Base-by-base conservation (phyloP, 2,113 vertebrate species). In the Lophotis ruficrista region DNA sequence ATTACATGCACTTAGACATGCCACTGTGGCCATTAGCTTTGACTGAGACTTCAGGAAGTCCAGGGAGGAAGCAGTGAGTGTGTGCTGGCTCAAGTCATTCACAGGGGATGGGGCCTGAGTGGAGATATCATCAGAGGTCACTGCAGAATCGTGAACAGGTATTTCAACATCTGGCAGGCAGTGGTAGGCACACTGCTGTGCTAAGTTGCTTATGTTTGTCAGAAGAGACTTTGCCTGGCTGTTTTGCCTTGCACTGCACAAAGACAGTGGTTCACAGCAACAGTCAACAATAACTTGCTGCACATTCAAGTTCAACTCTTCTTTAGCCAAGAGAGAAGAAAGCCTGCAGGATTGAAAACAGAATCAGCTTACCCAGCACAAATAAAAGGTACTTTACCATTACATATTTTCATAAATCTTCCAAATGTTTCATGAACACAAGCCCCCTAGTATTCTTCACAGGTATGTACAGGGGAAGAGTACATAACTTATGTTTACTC, bases 41-140 rank as follows among this genome's bases (percentile, higher is more conserved):
- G 98, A 99, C 85, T 97, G 98, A 14, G 98, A 98, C 94, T 99
- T 99, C 4, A 99, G 97, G 90, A 99, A 99, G 69, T 98, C 97
- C 83, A 99, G 94, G 19, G 99, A 97, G 7, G 99, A 99, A 4
- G 98, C 95, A 14, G 99, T 99, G 86, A 99, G 98, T 11, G 98
- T 96, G 38, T 99, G 98, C 61, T 97, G 97, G 50, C 90, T 93
- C 37, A 97, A 88, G 27, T 97, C 93, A 87, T 41, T 94, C 92
- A 77, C 30, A 68, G 76, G 94, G 82, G 69, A 96, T 61, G 56
- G 47, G 70, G 45, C 77, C 95, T 83, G 97, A 88, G 87, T 38
- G 72, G 56, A 90, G 60, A 89, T 31, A 20, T 71, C 25, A 77
- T 98, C 97, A 28, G 81, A 91, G 18, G 82, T 61, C 37, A 95